Evolutionary conservation across 2,797 vertebrate species (phyloP), one percentile per base, ranked within the genome.

Genomic region (Enteromius trimaculatus): DNA sequence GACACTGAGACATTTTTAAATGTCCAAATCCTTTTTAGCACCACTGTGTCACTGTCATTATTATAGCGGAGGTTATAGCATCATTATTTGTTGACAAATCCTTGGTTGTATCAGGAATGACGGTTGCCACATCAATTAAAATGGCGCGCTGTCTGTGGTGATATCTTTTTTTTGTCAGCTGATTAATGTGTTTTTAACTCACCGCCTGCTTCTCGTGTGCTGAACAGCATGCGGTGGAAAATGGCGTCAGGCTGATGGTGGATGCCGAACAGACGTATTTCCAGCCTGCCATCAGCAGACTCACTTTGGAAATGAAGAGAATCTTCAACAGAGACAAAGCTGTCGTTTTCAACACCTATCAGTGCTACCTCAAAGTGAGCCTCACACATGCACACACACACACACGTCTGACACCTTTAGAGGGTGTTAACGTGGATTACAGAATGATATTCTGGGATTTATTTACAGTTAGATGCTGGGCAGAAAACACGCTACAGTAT

Each of bases 181-280:
- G 26, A 69, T 79, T 37, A 79, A 71, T 83, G 8, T 69, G 17
- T 85, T 55, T 77, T 85, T 23, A 77, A 49, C 10, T 76, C 39
- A 21, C 60, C 29, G 76, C 39, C 60, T 74, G 72, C 82, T 55
- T 75, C 58, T 64, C 17, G 44, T 53, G 34, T 80, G 53, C 77
- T 26, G 58, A 79, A 0, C 88, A 99, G 97, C 95, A 94, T 92
- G 97, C 97, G 1, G 3, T 87, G 0, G 90, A 96, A 87, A 92
- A 90, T 0, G 93, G 95, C 0, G 96, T 98, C 76, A 93, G 96
- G 81, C 92, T 99, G 88, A 97, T 98, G 97, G 95, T 98, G 86
- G 97, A 99, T 0, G 97, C 97, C 0, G 97, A 99, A 88, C 97
- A 98, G 90, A 97, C 94, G 42, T 98, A 98, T 90, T 95, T 99